A percentile compares a stretch with the other conserved stretches of the same genome.
Evolutionary conservation across 1,140 invertebrate species (phyloP).

Genomic region (Micrasema longulum): DNA sequence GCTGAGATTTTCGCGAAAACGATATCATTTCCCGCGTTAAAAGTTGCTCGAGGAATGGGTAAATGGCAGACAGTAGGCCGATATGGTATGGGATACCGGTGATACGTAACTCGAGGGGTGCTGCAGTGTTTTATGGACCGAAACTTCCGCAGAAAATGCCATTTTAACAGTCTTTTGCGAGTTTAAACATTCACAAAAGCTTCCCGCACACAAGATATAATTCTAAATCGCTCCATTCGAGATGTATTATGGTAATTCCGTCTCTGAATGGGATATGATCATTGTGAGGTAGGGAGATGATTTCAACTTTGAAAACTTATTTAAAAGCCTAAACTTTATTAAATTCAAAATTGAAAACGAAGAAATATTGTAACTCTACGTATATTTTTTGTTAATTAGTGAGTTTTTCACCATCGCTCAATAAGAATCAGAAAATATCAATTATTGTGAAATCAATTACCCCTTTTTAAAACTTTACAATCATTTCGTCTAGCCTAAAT

Average conservation of each 20-base stretch:
- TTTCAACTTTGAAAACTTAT: neutral
- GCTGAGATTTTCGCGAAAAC: slow-evolving; percentile 33
- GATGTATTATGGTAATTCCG: slow-evolving; percentile 33
- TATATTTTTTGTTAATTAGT: no score
- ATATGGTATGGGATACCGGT: no score
- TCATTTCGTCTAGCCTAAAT: no score
- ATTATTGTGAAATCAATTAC: no score
- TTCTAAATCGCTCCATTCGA: slow-evolving; percentile 34
- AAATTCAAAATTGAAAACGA: no score
- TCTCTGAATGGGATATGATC: slow-evolving; percentile 9
- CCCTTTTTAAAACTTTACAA: no score
- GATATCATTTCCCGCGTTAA: slow-evolving; percentile 43
- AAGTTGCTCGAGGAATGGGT: slow-evolving; percentile 38
- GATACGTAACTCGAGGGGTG: slow-evolving; percentile 36
- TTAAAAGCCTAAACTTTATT: no score
- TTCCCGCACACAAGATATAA: slow-evolving; percentile 35
- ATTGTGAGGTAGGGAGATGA: neutral
- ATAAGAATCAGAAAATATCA: no score
- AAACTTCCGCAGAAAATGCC: slow-evolving; percentile 43
- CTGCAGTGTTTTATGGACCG: slow-evolving; percentile 44
- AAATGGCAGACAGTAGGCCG: neutral
- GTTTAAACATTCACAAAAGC: slow-evolving; percentile 46
- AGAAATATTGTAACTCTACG: no score
- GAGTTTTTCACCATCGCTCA: no score
- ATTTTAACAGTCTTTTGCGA: slow-evolving; percentile 48